Evolutionary conservation across 2,113 vertebrate genomes (phyloP).

Genomic region (Xiphophorus hellerii): DNA sequence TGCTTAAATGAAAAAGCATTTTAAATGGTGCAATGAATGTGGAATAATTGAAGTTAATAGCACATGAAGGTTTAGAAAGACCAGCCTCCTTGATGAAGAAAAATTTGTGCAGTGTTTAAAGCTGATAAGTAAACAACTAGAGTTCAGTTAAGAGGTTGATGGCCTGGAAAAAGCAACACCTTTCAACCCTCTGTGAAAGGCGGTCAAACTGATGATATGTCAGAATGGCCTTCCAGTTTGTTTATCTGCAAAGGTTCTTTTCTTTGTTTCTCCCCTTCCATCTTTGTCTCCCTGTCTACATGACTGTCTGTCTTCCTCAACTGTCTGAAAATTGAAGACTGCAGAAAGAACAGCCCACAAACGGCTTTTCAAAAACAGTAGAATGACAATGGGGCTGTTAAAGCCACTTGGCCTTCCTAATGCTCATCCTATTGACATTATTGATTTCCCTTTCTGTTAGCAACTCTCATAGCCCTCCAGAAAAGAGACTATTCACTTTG

Average conservation of each 20-base stretch:
- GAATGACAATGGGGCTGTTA: slow-evolving; percentile 70
- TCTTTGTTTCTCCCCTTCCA: slow-evolving; percentile 24
- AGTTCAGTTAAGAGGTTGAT: slow-evolving; percentile 46
- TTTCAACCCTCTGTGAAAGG: slow-evolving; percentile 48
- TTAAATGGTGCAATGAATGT: neutral
- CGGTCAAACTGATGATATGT: slow-evolving; percentile 50
- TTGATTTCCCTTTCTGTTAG: slow-evolving; percentile 77
- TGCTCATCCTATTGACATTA: slow-evolving; percentile 72
- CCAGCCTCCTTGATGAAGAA: slow-evolving; percentile 31
- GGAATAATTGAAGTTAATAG: neutral
- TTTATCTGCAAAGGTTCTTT: slow-evolving; percentile 30
- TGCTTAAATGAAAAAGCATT: neutral
- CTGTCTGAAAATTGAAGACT: slow-evolving; percentile 51
- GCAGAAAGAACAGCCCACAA: slow-evolving; percentile 48
- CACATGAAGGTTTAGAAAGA: slow-evolving; percentile 14
- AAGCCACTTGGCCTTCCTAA: slow-evolving; percentile 71
- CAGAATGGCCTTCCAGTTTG: slow-evolving; percentile 54
- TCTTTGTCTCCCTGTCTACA: slow-evolving; percentile 43
- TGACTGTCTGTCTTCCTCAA: slow-evolving; percentile 55
- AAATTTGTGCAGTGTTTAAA: slow-evolving; percentile 24
- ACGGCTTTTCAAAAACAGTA: slow-evolving; percentile 59
- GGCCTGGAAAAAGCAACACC: slow-evolving; percentile 40
- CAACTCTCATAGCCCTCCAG: slow-evolving; percentile 41
- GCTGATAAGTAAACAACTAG: slow-evolving; percentile 60
- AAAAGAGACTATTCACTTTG: slow-evolving; percentile 30